phyloP scores from a whole-genome alignment of 2,888 invertebrate species.

The Augiades crinisus region DNA sequence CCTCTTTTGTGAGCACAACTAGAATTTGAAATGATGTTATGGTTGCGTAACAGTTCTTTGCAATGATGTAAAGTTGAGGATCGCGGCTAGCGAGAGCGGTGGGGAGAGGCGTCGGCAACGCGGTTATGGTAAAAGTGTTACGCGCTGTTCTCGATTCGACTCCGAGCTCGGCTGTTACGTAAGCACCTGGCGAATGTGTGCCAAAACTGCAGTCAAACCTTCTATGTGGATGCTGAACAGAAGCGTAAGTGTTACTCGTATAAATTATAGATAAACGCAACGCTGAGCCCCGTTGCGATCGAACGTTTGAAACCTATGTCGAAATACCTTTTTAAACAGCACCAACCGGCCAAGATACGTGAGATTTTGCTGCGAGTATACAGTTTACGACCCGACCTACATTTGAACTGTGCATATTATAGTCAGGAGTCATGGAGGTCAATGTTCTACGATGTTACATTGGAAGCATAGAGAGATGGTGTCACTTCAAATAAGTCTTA shows the following conservation, averaged over 20 bases:
- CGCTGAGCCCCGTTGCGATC: neutral
- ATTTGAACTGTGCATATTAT: neutral
- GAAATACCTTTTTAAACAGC: constrained; percentile 34
- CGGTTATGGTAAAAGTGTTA: constrained; percentile 77
- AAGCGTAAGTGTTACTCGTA: constrained; percentile 36
- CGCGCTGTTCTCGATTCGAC: constrained; percentile 67
- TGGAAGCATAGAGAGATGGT: no score
- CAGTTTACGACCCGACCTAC: constrained; percentile 3
- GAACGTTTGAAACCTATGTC: constrained; percentile 22
- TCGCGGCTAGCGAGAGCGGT: constrained; percentile 54
- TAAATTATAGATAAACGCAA: constrained; percentile 23
- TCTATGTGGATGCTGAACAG: constrained; percentile 40
- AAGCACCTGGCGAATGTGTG: constrained; percentile 69
- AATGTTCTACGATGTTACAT: no score
- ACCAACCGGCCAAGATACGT: constrained; percentile 30
- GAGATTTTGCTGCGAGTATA: neutral
- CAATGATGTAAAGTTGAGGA: constrained; percentile 74
- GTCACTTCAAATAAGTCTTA: no score
- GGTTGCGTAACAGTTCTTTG: constrained; percentile 69
- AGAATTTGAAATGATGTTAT: constrained; percentile 66
- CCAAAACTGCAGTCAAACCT: constrained; percentile 75
- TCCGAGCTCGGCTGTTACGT: constrained; percentile 56
- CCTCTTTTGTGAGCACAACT: constrained; percentile 53
- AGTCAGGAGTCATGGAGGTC: neutral
- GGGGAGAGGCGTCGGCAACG: constrained; percentile 47